Evolutionary conservation across 2,888 invertebrate genomes (phyloP).

Genomic region (Galerucella nymphaeae): DNA sequence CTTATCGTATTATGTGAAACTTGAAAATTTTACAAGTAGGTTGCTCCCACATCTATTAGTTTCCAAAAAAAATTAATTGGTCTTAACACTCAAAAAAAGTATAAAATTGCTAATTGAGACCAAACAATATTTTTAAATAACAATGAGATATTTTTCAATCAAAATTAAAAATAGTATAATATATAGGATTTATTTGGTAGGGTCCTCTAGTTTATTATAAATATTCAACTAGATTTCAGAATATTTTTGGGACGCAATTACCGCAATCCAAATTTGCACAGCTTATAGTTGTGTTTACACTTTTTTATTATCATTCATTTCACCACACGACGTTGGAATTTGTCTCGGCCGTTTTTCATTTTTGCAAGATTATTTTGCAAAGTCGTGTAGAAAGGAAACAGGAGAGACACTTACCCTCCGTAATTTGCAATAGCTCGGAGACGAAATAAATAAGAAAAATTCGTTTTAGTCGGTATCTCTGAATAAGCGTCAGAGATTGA

Average conservation of each 20-base stretch:
- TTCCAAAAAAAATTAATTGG: too few species aligned
- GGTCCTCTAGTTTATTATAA: too few species aligned
- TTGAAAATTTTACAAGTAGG: not conserved
- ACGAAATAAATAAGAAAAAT: slow-evolving; percentile 39
- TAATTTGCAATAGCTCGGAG: slow-evolving; percentile 36
- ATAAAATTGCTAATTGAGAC: too few species aligned
- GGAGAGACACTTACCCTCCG: slow-evolving; percentile 28
- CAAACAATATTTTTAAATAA: too few species aligned
- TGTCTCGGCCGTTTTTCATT: slow-evolving; percentile 12
- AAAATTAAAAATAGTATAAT: too few species aligned
- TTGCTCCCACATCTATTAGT: too few species aligned
- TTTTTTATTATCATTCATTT: slow-evolving; percentile 4
- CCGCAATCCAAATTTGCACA: not conserved
- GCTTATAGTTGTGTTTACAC: not conserved
- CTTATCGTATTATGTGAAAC: slow-evolving; percentile 17
- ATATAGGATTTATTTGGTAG: too few species aligned
- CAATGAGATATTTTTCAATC: too few species aligned
- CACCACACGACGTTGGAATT: slow-evolving; percentile 16
- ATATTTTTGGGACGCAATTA: not conserved
- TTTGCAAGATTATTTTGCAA: slow-evolving; percentile 12
- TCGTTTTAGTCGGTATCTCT: slow-evolving; percentile 32
- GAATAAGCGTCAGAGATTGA: slow-evolving; percentile 46
- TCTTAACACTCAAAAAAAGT: too few species aligned
- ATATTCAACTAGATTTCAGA: too few species aligned
- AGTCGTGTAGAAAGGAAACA: slow-evolving; percentile 18